Base-by-base conservation (phyloP, 1,140 invertebrate species). In the Yoshiicerus persimilis region DNA sequence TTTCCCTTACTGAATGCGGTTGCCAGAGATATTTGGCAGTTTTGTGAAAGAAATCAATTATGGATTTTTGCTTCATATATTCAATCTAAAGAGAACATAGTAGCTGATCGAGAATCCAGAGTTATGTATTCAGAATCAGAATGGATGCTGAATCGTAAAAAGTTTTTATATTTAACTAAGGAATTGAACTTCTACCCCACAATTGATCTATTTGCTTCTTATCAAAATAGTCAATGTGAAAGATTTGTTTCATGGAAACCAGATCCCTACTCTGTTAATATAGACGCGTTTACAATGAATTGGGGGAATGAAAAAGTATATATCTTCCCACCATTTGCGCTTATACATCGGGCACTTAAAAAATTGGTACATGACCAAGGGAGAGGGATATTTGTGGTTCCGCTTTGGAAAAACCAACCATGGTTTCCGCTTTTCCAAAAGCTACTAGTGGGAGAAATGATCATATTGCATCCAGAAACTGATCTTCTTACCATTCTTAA, bases 141-240 rank as follows among this genome's bases (percentile, higher is more conserved):
- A 41, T 83, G 77, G 77, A 16, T 0, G 5, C n/a, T 83, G 20
- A 36, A 83, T 39, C 1, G 32, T 0, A 83, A n/a, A 2, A 84
- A 8, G 4, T 39, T 3, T 13, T 39, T 39, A 6, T 39, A 36
- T 25, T 11, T 20, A 0, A 87, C 86, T 38, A 20, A 41, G 2
- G 23, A 5, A 39, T 84, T 83, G 8, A 39, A 25, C 13, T 77
- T 47, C n/a, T 1, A 5, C 77, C 87, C 8, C 11, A 27, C 6
- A 87, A 84, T 23, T 8, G 87, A 87, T 84, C 23, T 87, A n/a
- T 87, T 87, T 84, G 87, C 77, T 16, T 27, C 80, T 5, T 11
- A n/a, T 20, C 1, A 9, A 4, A 84, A 39, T 36, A 84, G 34
- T 11, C 80, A 87, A 36, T 77, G 66, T 10, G 20, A 56, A 27